Base-by-base conservation (phyloP, 2,797 vertebrate genomes). In the Pangasius mekongensis region DNA sequence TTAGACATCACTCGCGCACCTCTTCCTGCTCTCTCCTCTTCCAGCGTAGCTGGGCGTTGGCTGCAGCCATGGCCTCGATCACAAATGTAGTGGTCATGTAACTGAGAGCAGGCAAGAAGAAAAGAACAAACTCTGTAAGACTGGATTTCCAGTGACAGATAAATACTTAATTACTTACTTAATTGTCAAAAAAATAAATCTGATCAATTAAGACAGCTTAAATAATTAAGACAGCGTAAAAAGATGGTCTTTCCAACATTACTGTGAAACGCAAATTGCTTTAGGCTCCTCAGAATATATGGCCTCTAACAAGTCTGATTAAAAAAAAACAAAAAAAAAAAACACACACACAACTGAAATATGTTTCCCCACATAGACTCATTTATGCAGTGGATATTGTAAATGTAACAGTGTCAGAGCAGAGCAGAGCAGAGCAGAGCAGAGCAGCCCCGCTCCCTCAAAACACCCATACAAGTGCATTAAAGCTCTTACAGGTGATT, bases 61-160 rank as follows among this genome's bases (percentile, higher is more conserved):
- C 98, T 4, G 98, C 97, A 10, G 98, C 98, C 98, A 99, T 99
- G 87, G 98, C 97, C 95, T 99, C 98, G 27, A 99, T 96, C 93
- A 99, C 97, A 58, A 99, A 99, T 0, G 98, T 99, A 0, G 98
- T 99, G 0, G 98, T 99, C 97, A 99, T 97, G 86, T 98, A 99
- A 94, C 98, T 66, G 71, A 85, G 13, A 66, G 22, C 16, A 87
- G 49, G 74, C 43, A 84, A 52, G 49, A 36, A 83, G 6, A 62
- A 66, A 88, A 89, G 82, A 85, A 16, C 49, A 78, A 30, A 85
- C 5, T 11, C 3, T 30, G 13, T 71, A 14, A 87, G 22, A 76
- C 3, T 52, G 8, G 30, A 22, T 76, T 30, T 7, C 16, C 64
- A 67, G 39, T 49, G 24, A 58, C 20, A 20, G 3, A 30, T 24